Evolutionary conservation across 2,888 invertebrate species (phyloP), one percentile per base, ranked within the genome.

Genomic region (Phania funesta): DNA sequence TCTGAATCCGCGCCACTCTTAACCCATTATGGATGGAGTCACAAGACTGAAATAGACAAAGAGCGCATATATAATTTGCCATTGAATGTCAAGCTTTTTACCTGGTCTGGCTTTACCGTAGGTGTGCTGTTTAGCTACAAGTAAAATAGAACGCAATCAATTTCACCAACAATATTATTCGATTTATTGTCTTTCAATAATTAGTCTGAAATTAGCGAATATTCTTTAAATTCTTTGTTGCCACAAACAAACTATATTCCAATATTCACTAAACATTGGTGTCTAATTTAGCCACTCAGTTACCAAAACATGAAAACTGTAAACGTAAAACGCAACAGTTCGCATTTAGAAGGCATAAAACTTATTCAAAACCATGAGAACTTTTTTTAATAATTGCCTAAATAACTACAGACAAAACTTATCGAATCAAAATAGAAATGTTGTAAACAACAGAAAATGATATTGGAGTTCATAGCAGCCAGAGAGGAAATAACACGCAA

Each of bases 261-360:
- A 80, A 80, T 56, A 80, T 75, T 80, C 64, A 80, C 70, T 70
- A 70, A 70, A 75, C 7, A 24, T 75, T 71, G 48, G 16, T 78
- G 22, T 73, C 52, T 13, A 8, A 38, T 58, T 26, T 29, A 75
- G 48, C 9, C 18, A 56, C 16, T 64, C 41, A 29, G 41, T 20
- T 13, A 22, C n/a, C 2, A 11, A 67, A 18, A n/a, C 48, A 24
- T 6, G 26, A 11, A 18, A 48, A 35, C 32, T 58, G 41, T 46
- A 16, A 6, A 46, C 41, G 35, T 41, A 41, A 54, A 24, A 52
- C 22, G 67, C 60, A 68, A 68, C 20, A 18, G 44, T 62, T 52
- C 68, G 41, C 44, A 52, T 54, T 52, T 70, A 20, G 50, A 38
- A 16, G 75, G 26, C 65, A 75, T 58, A 48, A 56, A 77, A 60